Percentiles rank a stretch among this genome's conserved stretches.
These are phyloP conservation scores for Pecten maximus DNA, from an alignment of 2,888 invertebrate genomes.

Conservation along the genomic window DNA sequence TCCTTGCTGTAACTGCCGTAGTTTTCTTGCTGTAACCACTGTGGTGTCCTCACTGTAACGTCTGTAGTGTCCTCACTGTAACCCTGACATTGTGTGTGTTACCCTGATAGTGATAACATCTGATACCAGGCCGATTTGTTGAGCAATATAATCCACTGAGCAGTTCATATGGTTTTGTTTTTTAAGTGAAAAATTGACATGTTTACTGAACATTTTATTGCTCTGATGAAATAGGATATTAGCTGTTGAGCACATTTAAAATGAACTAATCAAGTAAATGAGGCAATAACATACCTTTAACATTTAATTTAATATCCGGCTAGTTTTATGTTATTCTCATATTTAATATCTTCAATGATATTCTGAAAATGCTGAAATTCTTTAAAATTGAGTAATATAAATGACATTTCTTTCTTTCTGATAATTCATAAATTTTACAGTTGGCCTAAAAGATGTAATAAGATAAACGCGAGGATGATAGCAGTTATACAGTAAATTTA, in stretches of 20 bases:
- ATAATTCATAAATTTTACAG: not conserved
- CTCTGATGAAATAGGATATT: not conserved
- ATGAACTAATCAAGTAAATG: not conserved
- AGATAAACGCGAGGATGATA: not conserved
- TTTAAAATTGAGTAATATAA: not conserved
- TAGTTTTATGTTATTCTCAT: not conserved
- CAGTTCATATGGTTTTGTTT: not conserved
- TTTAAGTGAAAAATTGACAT: not conserved
- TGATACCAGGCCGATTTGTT: not conserved
- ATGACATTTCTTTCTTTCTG: not conserved
- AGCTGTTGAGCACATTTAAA: not conserved
- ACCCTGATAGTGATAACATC: not conserved
- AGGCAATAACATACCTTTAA: not conserved
- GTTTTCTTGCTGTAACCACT: no score
- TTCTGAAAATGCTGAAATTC: not conserved
- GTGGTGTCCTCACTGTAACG: no score
- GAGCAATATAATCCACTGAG: not conserved
- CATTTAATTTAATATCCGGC: not conserved
- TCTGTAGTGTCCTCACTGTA: no score
- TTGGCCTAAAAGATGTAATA: not conserved
- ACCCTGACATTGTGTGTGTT: not conserved
- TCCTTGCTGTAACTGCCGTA: no score
- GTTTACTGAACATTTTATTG: not conserved
- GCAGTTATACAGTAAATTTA: not conserved
- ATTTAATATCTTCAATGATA: not conserved